Evolutionary conservation across 1,140 invertebrate genomes (phyloP).

Genomic region (Artemia franciscana): DNA sequence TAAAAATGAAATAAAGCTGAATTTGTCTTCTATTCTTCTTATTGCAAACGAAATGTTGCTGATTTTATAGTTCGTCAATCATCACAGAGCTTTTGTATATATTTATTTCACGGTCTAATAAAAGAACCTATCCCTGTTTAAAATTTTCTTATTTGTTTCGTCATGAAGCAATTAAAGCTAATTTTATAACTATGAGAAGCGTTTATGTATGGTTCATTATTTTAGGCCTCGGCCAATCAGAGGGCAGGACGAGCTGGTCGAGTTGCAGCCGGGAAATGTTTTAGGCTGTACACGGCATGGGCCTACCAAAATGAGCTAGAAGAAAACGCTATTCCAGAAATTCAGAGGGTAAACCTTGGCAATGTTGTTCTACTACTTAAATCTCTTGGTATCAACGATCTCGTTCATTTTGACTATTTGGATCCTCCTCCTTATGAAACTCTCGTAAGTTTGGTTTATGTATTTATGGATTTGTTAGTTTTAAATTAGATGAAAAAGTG

Average conservation of each 20-base stretch:
- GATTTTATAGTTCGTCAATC: too few relatives aligned
- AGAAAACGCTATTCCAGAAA: conserved; percentile 93
- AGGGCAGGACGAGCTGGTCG: conserved; percentile 72
- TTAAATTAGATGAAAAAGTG: too few relatives aligned
- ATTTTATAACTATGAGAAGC: too few relatives aligned
- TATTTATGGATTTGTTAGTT: too few relatives aligned
- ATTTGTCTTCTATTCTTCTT: too few relatives aligned
- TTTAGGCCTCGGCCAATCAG: conserved; percentile 67
- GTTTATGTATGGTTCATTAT: too few relatives aligned
- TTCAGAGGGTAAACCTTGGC: conserved; percentile 88
- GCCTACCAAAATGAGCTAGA: conserved; percentile 93
- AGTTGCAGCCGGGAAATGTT: conserved; percentile 90
- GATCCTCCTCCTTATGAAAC: conserved; percentile 97
- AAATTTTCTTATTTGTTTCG: not conserved
- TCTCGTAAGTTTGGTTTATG: conserved; percentile 45
- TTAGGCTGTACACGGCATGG: conserved; percentile 88
- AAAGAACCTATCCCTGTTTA: not conserved
- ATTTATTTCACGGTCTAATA: too few relatives aligned
- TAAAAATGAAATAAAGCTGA: too few relatives aligned
- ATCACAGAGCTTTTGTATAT: too few relatives aligned
- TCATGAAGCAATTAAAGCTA: too few relatives aligned
- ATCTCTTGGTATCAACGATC: conserved; percentile 87
- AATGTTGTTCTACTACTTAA: conserved; percentile 93
- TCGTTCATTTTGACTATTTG: conserved; percentile 94
- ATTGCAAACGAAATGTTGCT: too few relatives aligned